Base-by-base conservation (phyloP, 2,113 vertebrate species). In the Alligator sinensis region DNA sequence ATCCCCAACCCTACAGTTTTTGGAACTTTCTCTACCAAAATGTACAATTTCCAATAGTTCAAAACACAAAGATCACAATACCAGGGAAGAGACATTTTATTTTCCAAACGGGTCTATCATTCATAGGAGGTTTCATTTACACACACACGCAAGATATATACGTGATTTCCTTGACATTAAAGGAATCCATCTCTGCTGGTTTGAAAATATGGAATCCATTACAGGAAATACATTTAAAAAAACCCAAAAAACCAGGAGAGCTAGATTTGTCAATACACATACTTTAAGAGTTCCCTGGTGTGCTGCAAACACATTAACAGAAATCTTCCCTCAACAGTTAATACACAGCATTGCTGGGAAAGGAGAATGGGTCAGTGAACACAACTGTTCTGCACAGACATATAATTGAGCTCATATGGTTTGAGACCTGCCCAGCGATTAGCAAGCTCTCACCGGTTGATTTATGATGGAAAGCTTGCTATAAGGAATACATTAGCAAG, bases 231-330 rank as follows among this genome's bases (percentile, higher is more conserved):
- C 17, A 19, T 34, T 13, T 66, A 28, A 66, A 16, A 75, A 86
- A 75, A 6, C 34, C 66, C 55, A 75, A 64, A 75, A 34, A 34
- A 34, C 34, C 34, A 74, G 34, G 38, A 55, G 87, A 60, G 77
- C 2, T 34, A 34, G 3, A 21, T 80, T 30, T 61, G 38, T 59
- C 22, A 38, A 66, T 28, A 25, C 21, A 15, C 27, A 25, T 66
- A 19, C 61, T 6, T 5, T n/a, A 27, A 18, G 47, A 54, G 47
- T 25, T 16, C 6, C 70, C 34, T 19, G 19, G 18, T 22, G 21
- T 38, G 38, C 16, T 13, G 28, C 3, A 5, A 3, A 10, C 2
- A 6, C 8, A 24, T 18, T 0, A 0, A 18, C 5, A 2, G 3
- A 16, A 54, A 3, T 0, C 2, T 7, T 1, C 34, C 16, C 27